Conservation (phyloP, 1,140 invertebrate species). For the Drosophila ercepeae region DNA sequence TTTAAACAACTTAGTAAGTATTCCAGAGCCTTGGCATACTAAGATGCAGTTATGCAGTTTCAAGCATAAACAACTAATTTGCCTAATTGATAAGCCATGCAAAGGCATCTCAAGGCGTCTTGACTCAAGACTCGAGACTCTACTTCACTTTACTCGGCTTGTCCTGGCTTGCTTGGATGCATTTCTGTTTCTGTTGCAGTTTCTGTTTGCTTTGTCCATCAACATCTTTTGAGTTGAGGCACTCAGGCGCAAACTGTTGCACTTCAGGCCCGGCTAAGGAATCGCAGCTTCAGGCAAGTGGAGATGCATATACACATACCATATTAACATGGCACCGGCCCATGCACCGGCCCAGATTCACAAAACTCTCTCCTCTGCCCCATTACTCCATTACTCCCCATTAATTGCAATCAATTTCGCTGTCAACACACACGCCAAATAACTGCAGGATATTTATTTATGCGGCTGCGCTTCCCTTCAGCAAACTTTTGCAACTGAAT, state of each 20-base stretch:
- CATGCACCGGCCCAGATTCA: background rate
- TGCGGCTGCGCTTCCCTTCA: slow-evolving; percentile 40
- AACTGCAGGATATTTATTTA: slow-evolving; percentile 81
- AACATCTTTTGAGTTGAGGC: slow-evolving; percentile 67
- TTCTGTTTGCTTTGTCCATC: slow-evolving; percentile 64
- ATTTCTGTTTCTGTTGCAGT: slow-evolving; percentile 15
- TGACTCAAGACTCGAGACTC: slow-evolving; percentile 25
- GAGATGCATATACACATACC: background rate
- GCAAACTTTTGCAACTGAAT: slow-evolving; percentile 75
- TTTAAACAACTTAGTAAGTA: slow-evolving; percentile 36
- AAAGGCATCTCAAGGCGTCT: slow-evolving; percentile 53
- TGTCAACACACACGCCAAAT: slow-evolving; percentile 81
- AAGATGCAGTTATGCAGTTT: slow-evolving; percentile 33
- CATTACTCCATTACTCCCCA: slow-evolving; percentile 18
- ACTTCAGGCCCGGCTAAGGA: slow-evolving; percentile 46
- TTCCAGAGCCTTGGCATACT: slow-evolving; percentile 35
- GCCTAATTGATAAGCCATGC: slow-evolving; percentile 75
- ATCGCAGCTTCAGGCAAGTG: slow-evolving; percentile 6
- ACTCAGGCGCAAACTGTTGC: slow-evolving; percentile 60
- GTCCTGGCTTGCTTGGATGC: slow-evolving; percentile 2
- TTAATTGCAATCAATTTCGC: slow-evolving; percentile 82
- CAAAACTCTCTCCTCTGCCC: background rate
- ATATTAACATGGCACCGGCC: slow-evolving; percentile 1
- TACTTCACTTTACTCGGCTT: slow-evolving; percentile 6
- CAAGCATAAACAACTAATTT: slow-evolving; percentile 65